Evolutionary conservation across 2,888 invertebrate species (phyloP), one percentile per base, ranked within the genome.

Genomic region (Tupiocoris notatus): DNA sequence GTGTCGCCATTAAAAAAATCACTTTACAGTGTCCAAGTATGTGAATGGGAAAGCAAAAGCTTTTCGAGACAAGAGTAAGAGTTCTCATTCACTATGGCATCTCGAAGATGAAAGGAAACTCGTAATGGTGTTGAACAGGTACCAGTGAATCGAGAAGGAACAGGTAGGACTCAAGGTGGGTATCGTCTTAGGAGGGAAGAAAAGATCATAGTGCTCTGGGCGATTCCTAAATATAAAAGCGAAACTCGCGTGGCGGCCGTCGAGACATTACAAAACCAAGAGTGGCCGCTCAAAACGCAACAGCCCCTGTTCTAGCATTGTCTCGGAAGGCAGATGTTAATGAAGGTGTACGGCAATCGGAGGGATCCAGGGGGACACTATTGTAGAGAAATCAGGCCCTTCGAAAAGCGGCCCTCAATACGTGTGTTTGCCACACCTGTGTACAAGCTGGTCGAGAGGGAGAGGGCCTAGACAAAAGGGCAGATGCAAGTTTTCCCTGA

Each of bases 381-480:
- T 68, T 68, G 68, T 68, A 58, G 68, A 58, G 58, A 68, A 68
- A 68, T 68, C 68, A 68, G 68, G 68, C 68, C 56, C 68, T 58
- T 23, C 23, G 21, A 59, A 59, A 59, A 21, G 59, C 18, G 6
- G 59, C 18, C 17, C 18, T 7, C 20, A 3, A 18, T 59, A 18
- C 59, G 59, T 18, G 59, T 59, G 17, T 59, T 59, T 18, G 54
- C 23, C 57, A 58, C 68, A 56, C 68, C 68, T 68, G 68, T 68
- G 65, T 65, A 65, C 65, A 65, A 65, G 65, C 65, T 65, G 63
- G 63, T 63, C 1, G 65, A 64, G 25, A 21, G 65, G 65, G 39
- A 39, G 39, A 39, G 25, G 18, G 39, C 18, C 25, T 65, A 68
- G 68, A 68, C 68, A 68, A 68, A 68, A 58, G 68, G 68, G 68